Evolutionary conservation across 2,797 vertebrate species (phyloP).

Genomic region (Gouania willdenowi): DNA sequence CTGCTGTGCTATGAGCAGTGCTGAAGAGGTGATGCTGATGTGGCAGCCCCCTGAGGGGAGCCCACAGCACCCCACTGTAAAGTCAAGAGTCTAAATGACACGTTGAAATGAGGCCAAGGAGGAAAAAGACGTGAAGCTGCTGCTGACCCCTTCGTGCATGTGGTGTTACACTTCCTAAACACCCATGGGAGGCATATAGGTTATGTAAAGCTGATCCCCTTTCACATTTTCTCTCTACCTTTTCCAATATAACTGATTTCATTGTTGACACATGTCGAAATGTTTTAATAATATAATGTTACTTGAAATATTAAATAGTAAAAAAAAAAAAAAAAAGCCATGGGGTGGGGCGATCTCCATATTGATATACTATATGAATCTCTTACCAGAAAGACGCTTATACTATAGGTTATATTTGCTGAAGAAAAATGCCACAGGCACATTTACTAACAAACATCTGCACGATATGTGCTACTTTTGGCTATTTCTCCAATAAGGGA

Average conservation of each 20-base stretch:
- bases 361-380: too few species aligned
- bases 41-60: conserved; percentile 59
- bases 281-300: too few species aligned
- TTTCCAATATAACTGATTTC: neutral
- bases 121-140: conserved; percentile 61
- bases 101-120: conserved; percentile 62
- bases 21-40: conserved; percentile 48
- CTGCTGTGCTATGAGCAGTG: conserved; percentile 30
- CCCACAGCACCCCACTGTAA: conserved; percentile 50
- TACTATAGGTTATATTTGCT: too few species aligned
- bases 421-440: too few species aligned
- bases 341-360: too few species aligned
- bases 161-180: conserved; percentile 67
- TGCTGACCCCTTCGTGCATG: conserved; percentile 45
- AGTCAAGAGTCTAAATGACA: conserved; percentile 73
- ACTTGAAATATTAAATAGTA: too few species aligned
- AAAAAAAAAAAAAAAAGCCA: too few species aligned
- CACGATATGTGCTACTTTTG: too few species aligned
- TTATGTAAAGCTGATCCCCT: conserved; percentile 29
- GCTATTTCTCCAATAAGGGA: too few species aligned
- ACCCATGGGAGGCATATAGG: conserved; percentile 43
- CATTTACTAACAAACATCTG: too few species aligned
- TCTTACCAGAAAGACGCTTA: too few species aligned
- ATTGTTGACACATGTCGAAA: conserved; percentile 7
- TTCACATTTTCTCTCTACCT: conserved; percentile 1